phyloP scores from a whole-genome alignment of 2,113 vertebrate genomes.

The Dicrurus megarhynchus region DNA sequence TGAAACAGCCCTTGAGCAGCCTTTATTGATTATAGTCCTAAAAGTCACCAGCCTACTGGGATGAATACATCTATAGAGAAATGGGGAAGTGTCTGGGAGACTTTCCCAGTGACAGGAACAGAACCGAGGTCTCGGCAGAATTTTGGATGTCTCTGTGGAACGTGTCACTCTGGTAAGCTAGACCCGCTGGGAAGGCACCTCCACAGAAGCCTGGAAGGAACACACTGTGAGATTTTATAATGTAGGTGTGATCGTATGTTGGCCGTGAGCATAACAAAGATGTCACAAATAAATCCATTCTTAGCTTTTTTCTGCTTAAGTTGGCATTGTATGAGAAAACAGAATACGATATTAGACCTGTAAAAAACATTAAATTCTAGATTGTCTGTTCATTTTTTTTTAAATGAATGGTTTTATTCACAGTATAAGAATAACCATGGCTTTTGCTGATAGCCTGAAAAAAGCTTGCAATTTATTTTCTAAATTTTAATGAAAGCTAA shows the following conservation, averaged over 20 bases:
- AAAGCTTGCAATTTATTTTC: slow-evolving; percentile 9
- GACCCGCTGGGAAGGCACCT: not conserved
- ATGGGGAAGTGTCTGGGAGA: not conserved
- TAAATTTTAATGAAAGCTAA: not conserved
- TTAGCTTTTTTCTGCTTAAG: not conserved
- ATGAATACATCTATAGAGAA: not conserved
- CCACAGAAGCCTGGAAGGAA: not conserved
- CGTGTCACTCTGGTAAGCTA: accelerated
- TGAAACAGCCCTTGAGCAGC: not conserved
- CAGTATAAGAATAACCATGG: not conserved
- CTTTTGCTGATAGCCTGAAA: not conserved
- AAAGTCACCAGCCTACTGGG: not conserved
- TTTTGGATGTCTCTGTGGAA: not conserved
- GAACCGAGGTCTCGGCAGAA: accelerated
- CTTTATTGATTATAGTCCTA: not conserved
- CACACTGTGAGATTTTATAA: not conserved
- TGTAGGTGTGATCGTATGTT: not conserved
- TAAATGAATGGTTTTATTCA: not conserved
- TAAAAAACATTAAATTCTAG: not conserved
- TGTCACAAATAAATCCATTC: not conserved
- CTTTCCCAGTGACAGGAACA: not conserved
- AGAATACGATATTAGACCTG: not conserved
- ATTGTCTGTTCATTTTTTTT: not conserved
- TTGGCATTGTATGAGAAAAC: not conserved
- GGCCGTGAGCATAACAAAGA: not conserved